These are phyloP conservation scores for Taphrorychus bicolor DNA, from an alignment of 2,888 invertebrate species.

Conservation along the genomic window DNA sequence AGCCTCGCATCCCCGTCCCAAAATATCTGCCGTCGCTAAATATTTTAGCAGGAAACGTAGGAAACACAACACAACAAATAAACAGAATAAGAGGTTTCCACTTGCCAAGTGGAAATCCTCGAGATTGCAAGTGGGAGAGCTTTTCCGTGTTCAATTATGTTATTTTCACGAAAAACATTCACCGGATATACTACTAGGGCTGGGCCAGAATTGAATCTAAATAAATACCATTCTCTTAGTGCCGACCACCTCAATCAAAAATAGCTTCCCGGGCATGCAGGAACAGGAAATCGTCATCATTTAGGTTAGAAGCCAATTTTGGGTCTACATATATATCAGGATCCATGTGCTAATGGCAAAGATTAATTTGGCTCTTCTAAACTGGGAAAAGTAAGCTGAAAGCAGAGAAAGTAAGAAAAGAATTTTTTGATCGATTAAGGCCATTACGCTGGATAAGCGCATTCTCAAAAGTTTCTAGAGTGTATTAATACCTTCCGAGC, in stretches of 20 bases:
- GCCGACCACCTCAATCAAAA: too few relatives aligned
- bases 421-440: background rate
- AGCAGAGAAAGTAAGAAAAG: too few relatives aligned
- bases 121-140: constrained; percentile 36
- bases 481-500: background rate
- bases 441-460: background rate
- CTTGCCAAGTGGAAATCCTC: constrained; percentile 35
- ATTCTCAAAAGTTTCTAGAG: background rate
- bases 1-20: background rate
- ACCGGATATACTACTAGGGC: constrained; percentile 14
- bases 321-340: background rate
- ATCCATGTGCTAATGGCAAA: background rate
- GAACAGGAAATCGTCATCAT: too few relatives aligned
- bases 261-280: too few relatives aligned
- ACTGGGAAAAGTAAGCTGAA: background rate
- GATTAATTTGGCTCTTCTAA: constrained; percentile 2
- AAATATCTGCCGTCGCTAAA: constrained; percentile 10
- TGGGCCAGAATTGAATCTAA: background rate
- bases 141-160: constrained; percentile 42
- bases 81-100: constrained; percentile 36
- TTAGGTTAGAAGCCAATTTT: too few relatives aligned
- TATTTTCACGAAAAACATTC: constrained; percentile 32
- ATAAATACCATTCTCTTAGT: too few relatives aligned
- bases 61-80: constrained; percentile 38
- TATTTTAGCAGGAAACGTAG: constrained; percentile 31